Percentiles rank a stretch among this genome's conserved stretches.
phyloP scores from a whole-genome alignment of 2,113 vertebrate species.

The Nerophis lumbriciformis region DNA sequence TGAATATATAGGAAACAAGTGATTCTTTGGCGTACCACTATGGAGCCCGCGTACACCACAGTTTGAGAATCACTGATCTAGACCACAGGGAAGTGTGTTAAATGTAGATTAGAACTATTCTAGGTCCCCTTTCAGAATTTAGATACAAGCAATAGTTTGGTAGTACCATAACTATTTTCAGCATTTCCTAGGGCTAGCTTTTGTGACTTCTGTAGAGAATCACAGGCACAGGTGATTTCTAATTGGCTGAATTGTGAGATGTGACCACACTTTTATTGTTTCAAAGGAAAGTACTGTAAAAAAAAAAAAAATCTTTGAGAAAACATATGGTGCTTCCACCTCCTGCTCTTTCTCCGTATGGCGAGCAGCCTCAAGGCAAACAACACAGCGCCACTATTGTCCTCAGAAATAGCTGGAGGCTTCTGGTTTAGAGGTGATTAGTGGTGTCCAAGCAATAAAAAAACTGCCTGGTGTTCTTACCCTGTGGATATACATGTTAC shows the following conservation, averaged over 20 bases:
- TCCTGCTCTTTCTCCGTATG: conserved; percentile 40
- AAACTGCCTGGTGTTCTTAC: conserved; percentile 28
- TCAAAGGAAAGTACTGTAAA: conserved; percentile 36
- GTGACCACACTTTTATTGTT: conserved; percentile 9
- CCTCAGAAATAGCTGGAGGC: conserved; percentile 50
- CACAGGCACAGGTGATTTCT: background rate
- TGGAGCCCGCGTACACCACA: too few relatives aligned
- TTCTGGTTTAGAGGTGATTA: conserved; percentile 53
- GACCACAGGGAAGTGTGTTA: too few relatives aligned
- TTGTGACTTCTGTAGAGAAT: background rate
- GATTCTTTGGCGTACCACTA: too few relatives aligned
- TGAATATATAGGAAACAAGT: too few relatives aligned
- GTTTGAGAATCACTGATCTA: too few relatives aligned
- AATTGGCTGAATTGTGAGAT: conserved; percentile 7
- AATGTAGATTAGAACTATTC: too few relatives aligned
- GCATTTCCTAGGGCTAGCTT: background rate
- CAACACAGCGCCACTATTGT: conserved; percentile 42
- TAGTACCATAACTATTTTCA: too few relatives aligned
- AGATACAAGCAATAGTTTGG: too few relatives aligned
- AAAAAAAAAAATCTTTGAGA: conserved; percentile 40
- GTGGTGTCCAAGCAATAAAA: conserved; percentile 28
- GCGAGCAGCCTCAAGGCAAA: conserved; percentile 47
- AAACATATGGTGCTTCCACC: conserved; percentile 68
- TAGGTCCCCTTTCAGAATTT: too few relatives aligned
- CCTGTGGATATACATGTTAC: conserved; percentile 48